A percentile compares a stretch with the other conserved stretches of the same genome.
These are phyloP conservation scores for Iguana delicatissima DNA, from an alignment of 2,797 vertebrate genomes.

Conservation along the genomic window DNA sequence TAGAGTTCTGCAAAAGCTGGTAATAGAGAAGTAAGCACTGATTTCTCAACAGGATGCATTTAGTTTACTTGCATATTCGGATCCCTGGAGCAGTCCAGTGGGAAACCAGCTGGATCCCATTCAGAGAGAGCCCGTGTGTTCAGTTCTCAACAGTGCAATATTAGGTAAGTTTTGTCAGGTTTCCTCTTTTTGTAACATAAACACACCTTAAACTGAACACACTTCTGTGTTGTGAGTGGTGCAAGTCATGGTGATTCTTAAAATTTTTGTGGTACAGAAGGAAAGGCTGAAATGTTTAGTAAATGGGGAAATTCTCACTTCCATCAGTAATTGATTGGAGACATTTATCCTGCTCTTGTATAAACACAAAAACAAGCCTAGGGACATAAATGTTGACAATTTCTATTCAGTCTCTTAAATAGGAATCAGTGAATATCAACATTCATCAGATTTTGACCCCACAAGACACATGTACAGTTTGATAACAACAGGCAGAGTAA, in stretches of 20 bases:
- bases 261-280: background rate
- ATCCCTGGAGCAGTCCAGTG: slow-evolving; percentile 98
- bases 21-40: background rate
- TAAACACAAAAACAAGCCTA: background rate
- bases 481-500: background rate
- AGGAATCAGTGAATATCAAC: background rate
- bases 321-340: no score
- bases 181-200: background rate
- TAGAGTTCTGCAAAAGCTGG: background rate
- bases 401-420: background rate
- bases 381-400: no score
- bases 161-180: slow-evolving; percentile 81
- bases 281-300: background rate
- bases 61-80: slow-evolving; percentile 97
- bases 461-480: background rate
- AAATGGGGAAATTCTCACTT: background rate
- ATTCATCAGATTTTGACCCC: background rate
- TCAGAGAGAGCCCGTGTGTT: slow-evolving; percentile 98
- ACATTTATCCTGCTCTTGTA: background rate
- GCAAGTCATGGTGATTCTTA: no score
- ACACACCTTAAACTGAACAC: background rate
- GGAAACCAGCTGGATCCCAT: slow-evolving; percentile 97
- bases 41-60: slow-evolving; percentile 90
- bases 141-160: slow-evolving; percentile 99
- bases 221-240: background rate